Conservation (phyloP, 2,113 vertebrate species). For the Rousettus leschenaultii region DNA sequence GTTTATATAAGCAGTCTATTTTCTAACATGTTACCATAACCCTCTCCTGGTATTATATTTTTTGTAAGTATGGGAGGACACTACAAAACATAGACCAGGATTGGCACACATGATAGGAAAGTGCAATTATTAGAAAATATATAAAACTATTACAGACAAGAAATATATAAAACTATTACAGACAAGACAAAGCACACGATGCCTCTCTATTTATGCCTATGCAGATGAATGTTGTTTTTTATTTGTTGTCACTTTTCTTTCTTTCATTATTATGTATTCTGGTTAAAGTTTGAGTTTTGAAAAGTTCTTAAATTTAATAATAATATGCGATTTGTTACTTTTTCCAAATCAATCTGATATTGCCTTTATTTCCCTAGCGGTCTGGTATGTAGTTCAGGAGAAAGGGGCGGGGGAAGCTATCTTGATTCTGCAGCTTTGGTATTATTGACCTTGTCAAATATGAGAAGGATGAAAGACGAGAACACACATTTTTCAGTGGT, state of each 20-base stretch:
- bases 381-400: not conserved
- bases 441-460: conserved; percentile 67
- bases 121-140: not conserved
- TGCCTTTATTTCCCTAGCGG: not conserved
- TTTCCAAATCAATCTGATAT: not conserved
- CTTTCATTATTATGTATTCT: not conserved
- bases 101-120: not conserved
- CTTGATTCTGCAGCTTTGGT: conserved; percentile 50
- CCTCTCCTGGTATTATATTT: not conserved
- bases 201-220: not conserved
- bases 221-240: not conserved
- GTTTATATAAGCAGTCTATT: not conserved
- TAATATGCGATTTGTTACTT: not conserved
- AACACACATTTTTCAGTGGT: conserved; percentile 64
- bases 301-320: not conserved
- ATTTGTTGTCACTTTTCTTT: not conserved
- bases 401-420: not conserved
- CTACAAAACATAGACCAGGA: not conserved
- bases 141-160: not conserved
- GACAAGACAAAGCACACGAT: not conserved
- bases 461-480: conserved; percentile 45
- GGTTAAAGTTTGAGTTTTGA: not conserved
- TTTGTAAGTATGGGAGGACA: not conserved
- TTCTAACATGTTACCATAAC: not conserved
- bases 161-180: not conserved